Conservation (phyloP, 53 echinoderm and acorn worm genomes). For the Arbacia lixula region DNA sequence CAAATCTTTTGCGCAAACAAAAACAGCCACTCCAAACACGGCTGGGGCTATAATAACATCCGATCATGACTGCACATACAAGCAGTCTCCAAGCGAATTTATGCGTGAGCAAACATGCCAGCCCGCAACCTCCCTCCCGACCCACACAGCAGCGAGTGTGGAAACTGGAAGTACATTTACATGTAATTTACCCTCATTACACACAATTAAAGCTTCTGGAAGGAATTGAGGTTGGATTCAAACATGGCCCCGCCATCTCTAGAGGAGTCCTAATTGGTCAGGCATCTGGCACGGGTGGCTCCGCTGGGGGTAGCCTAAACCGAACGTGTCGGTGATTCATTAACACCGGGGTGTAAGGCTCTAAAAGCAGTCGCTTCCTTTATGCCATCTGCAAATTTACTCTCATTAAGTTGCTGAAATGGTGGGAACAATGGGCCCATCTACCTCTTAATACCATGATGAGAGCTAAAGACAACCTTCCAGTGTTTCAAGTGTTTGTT, state of each 20-base stretch:
- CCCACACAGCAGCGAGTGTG: too few relatives aligned
- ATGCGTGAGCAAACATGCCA: background rate
- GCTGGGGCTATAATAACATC: conserved; percentile 14
- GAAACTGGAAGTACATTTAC: conserved; percentile 40
- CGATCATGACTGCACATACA: conserved; percentile 2
- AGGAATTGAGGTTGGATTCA: conserved; percentile 25
- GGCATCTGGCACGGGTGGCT: conserved; percentile 33
- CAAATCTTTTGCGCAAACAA: conserved; percentile 46
- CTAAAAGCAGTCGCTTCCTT: conserved; percentile 23
- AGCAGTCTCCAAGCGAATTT: background rate
- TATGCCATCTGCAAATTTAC: conserved; percentile 9
- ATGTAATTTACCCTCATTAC: conserved; percentile 26
- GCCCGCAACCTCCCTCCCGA: background rate
- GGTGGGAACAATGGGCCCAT: too few relatives aligned
- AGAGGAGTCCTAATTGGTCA: conserved; percentile 27
- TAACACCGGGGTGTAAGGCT: conserved; percentile 17
- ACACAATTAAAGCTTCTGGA: conserved; percentile 34
- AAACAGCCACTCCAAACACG: conserved; percentile 18
- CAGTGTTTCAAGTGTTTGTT: too few relatives aligned
- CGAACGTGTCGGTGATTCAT: conserved; percentile 28
- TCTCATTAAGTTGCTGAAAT: too few relatives aligned
- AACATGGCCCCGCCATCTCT: background rate
- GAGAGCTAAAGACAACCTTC: too few relatives aligned
- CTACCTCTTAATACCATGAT: too few relatives aligned
- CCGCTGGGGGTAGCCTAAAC: conserved; percentile 13